These are phyloP conservation scores for Ormyrus pomaceus DNA, from an alignment of 2,888 invertebrate genomes.

Conservation along the genomic window DNA sequence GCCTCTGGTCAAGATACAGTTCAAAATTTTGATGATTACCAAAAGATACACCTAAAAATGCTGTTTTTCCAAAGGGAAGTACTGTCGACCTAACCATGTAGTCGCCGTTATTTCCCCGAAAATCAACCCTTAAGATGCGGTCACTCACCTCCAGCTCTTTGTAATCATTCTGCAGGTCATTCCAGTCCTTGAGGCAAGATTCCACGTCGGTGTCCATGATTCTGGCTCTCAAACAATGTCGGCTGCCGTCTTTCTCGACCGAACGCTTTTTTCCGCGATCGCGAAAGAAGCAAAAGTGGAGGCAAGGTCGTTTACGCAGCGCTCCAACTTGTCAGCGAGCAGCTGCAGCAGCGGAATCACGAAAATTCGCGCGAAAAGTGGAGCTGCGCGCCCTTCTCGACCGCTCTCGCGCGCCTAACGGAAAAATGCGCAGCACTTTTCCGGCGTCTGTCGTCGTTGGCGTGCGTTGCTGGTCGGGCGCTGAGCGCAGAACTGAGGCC, in stretches of 20 bases:
- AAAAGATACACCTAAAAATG: background rate
- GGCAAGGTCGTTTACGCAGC: background rate
- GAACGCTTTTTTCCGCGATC: background rate
- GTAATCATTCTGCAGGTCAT: slow-evolving; percentile 86
- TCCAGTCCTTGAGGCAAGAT: slow-evolving; percentile 84
- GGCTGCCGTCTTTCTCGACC: slow-evolving; percentile 32
- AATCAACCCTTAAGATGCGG: background rate
- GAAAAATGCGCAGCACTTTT: slow-evolving; percentile 11
- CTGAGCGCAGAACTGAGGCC: background rate
- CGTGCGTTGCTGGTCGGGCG: background rate
- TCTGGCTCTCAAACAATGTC: slow-evolving; percentile 23
- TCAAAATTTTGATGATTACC: background rate
- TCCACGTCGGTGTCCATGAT: slow-evolving; percentile 79
- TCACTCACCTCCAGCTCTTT: slow-evolving; percentile 86
- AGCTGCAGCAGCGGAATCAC: background rate
- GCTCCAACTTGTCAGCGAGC: background rate
- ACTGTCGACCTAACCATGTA: slow-evolving; percentile 11
- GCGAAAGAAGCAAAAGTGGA: background rate
- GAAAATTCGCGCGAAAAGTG: slow-evolving; percentile 30
- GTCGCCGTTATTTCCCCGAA: background rate
- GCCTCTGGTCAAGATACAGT: background rate
- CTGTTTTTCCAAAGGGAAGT: no score
- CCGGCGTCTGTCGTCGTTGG: background rate
- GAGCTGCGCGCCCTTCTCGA: slow-evolving; percentile 5
- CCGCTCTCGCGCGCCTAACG: background rate